Conservation (phyloP, 2,888 invertebrate genomes). For the Noctuana brunneofusca region DNA sequence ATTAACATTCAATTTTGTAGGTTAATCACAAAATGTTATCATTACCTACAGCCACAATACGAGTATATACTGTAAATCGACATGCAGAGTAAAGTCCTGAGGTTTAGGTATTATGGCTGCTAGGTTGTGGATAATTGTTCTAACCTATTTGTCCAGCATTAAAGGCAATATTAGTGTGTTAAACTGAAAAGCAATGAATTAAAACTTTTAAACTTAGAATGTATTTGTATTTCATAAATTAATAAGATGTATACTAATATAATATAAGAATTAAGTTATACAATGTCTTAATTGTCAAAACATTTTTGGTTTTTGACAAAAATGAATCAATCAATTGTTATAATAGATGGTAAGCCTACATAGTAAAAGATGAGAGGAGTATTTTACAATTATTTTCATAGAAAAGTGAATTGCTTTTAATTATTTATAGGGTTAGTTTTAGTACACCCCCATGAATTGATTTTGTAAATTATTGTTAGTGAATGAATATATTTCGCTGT, state of each 20-base stretch:
- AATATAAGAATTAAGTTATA: slow-evolving; percentile 10
- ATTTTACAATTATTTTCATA: slow-evolving; percentile 31
- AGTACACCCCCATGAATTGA: slow-evolving; percentile 1
- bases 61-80: not conserved
- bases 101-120: too few relatives aligned
- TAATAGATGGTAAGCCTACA: slow-evolving; percentile 19
- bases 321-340: slow-evolving; percentile 26
- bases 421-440: slow-evolving; percentile 15
- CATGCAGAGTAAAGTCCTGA: too few relatives aligned
- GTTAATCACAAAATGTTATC: not conserved
- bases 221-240: slow-evolving; percentile 2
- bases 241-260: slow-evolving; percentile 23
- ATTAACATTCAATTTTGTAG: slow-evolving; percentile 14
- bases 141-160: not conserved
- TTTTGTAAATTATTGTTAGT: slow-evolving; percentile 9
- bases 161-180: not conserved
- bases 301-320: slow-evolving; percentile 13
- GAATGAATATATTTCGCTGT: slow-evolving; percentile 10
- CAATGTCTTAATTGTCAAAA: not conserved
- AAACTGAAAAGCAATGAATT: slow-evolving; percentile 5
- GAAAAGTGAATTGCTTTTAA: slow-evolving; percentile 15
- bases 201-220: slow-evolving; percentile 13
- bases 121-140: not conserved
- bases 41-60: not conserved
- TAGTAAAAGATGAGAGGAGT: slow-evolving; percentile 25